Evolutionary conservation across 2,888 invertebrate genomes (phyloP), one percentile per base, ranked within the genome.

Genomic region (Volucella bombylans): DNA sequence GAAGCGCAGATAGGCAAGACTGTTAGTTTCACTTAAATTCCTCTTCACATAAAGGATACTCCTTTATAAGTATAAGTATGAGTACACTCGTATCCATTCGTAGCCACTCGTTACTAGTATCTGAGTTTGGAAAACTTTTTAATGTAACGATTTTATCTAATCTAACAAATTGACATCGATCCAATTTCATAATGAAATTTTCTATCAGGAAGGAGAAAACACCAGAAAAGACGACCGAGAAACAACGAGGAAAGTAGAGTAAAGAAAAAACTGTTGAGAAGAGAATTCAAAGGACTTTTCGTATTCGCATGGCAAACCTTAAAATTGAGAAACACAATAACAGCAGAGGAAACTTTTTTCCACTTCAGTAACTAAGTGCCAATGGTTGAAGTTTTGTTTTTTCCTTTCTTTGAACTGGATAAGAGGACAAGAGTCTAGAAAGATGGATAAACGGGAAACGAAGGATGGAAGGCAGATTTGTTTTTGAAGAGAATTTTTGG

Each of bases 111-210:
- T 31, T 23, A 31, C 31, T 31, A 4, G 31, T 31, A 31, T 31
- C 31, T 31, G 31, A 74, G 67, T 61, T 76, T 10, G 45, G 38
- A 55, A 14, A 81, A 81, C 85, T 80, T 72, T 82, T 77, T 73
- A 86, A 85, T 85, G 80, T 77, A 82, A 86, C 86, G 64, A 87
- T 86, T 87, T 87, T 87, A 88, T 88, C 88, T 88, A 88, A 88
- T 88, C 88, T 88, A 73, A 87, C 88, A 88, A 89, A 90, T 90
- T 91, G 90, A 90, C 90, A 89, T 89, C 89, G 89, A 90, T 91
- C 91, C 90, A 90, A 91, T 90, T 90, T 91, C 90, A 90, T 90
- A 90, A 90, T 91, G 90, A 90, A 90, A 89, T 89, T 90, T 89
- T 87, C 86, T 77, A 83, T 86, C 67, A 77, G 86, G 67, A 87